Base-by-base conservation (phyloP, 1,140 invertebrate species). In the Pogonus chalceus region DNA sequence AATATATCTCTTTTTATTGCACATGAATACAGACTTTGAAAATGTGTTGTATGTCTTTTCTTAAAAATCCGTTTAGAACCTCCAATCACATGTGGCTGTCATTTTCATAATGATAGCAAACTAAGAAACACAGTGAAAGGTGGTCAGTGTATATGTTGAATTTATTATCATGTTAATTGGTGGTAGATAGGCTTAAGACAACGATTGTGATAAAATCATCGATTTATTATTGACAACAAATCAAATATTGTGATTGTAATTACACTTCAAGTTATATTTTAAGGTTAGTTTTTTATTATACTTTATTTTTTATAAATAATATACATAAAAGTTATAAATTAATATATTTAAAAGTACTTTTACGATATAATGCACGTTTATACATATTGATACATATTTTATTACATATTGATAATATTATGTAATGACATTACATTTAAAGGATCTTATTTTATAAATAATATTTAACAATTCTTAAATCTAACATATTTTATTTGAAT, bases 81-180 rank as follows among this genome's bases (percentile, higher is more conserved):
- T 43, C 37, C 37, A 43, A 43, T 43, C 37, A 43, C 37, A 18
- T 43, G 37, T 43, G 14, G 37, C 37, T 43, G 37, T 43, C 37
- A 43, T 43, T 43, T 43, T 9, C 37, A 43, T 7, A 43, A 43
- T 43, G 37, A 18, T 31, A 31, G 26, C 26, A 31, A 31, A 31
- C 18, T 10, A 4, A 43, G 9, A 10, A 18, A 43, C 7, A 4
- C 3, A 43, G 37, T 43, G 37, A 43, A 43, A 43, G 37, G 37
- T 18, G 18, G 9, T 43, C 3, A 9, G 9, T 9, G 37, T 4
- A 18, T 9, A 43, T 10, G 37, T 9, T 10, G 18, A 18, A 10
- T 12, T 18, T 4, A 7, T 31, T 14, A 18, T 18, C 3, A 43
- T 43, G 37, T 43, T 43, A 43, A 43, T 43, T 18, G 9, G 18